A percentile compares a stretch with the other conserved stretches of the same genome.
Evolutionary conservation across 1,140 invertebrate genomes (phyloP).

Genomic region (Drosophila busckii): DNA sequence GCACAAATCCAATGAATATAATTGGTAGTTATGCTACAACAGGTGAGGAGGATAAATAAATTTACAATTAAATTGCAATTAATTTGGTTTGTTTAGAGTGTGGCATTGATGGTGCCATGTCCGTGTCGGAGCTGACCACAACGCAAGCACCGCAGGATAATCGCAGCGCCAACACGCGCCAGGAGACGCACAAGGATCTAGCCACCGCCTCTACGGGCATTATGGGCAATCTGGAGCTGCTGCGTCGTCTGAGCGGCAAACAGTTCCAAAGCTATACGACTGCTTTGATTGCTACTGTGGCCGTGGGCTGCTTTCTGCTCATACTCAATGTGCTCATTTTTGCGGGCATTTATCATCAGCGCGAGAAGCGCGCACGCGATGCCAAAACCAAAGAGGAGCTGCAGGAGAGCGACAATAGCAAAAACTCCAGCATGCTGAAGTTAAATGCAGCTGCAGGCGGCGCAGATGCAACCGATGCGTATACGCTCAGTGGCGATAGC

Average conservation of each 20-base stretch:
- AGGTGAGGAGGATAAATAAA: slow-evolving; percentile 20
- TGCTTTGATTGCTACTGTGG: slow-evolving; percentile 94
- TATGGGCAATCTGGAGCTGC: slow-evolving; percentile 72
- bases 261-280: slow-evolving; percentile 93
- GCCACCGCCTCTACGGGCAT: slow-evolving; percentile 70
- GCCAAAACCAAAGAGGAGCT: slow-evolving; percentile 87
- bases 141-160: slow-evolving; percentile 63
- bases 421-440: slow-evolving; percentile 70
- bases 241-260: slow-evolving; percentile 86
- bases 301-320: slow-evolving; percentile 92
- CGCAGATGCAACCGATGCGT: slow-evolving; percentile 45
- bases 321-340: slow-evolving; percentile 96
- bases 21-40: slow-evolving; percentile 42
- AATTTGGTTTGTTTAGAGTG: slow-evolving; percentile 80
- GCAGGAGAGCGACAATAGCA: slow-evolving; percentile 82
- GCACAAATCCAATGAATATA: slow-evolving; percentile 28
- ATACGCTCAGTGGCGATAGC: slow-evolving; percentile 52
- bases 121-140: slow-evolving; percentile 80
- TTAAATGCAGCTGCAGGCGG: slow-evolving; percentile 49
- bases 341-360: slow-evolving; percentile 95
- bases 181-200: slow-evolving; percentile 64
- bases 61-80: neutral
- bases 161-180: slow-evolving; percentile 33
- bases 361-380: slow-evolving; percentile 83
- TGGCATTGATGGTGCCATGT: slow-evolving; percentile 81